Evolutionary conservation across 2,113 vertebrate species (phyloP).

Genomic region (Neodon shergylaensis): DNA sequence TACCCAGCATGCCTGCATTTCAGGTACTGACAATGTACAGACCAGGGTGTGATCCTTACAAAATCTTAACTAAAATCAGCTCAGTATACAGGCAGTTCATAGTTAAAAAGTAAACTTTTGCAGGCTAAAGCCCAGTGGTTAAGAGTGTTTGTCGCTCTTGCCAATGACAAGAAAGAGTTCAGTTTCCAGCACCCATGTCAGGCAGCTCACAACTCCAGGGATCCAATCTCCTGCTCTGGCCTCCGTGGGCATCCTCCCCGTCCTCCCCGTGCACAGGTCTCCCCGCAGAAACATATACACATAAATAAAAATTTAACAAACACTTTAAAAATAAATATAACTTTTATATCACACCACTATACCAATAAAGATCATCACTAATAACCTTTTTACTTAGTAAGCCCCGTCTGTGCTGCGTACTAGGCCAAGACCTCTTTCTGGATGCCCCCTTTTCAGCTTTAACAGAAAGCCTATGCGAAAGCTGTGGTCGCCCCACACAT

Average conservation of each 20-base stretch:
- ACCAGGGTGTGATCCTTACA: not conserved
- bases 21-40: not conserved
- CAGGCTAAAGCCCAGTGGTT: not conserved
- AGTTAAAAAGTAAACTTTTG: slow-evolving; percentile 7
- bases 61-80: slow-evolving; percentile 3
- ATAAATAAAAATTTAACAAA: not conserved
- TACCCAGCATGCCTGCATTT: not conserved
- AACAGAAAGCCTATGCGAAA: not conserved
- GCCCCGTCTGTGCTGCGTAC: too few species aligned
- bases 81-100: not conserved
- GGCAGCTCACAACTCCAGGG: not conserved
- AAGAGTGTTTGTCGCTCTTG: not conserved
- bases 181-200: not conserved
- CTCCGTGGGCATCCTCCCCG: not conserved
- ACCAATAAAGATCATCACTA: not conserved
- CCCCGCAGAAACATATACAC: not conserved
- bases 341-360: not conserved
- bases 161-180: not conserved
- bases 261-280: too few species aligned
- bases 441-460: not conserved
- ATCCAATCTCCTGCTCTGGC: not conserved
- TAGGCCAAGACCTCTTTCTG: not conserved
- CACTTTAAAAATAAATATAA: not conserved
- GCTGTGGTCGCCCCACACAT: not conserved
- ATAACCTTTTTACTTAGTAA: not conserved